These are phyloP conservation scores for Anthopleura xanthogrammica DNA, from an alignment of 92 coral and sea anemone genomes.

Conservation along the genomic window DNA sequence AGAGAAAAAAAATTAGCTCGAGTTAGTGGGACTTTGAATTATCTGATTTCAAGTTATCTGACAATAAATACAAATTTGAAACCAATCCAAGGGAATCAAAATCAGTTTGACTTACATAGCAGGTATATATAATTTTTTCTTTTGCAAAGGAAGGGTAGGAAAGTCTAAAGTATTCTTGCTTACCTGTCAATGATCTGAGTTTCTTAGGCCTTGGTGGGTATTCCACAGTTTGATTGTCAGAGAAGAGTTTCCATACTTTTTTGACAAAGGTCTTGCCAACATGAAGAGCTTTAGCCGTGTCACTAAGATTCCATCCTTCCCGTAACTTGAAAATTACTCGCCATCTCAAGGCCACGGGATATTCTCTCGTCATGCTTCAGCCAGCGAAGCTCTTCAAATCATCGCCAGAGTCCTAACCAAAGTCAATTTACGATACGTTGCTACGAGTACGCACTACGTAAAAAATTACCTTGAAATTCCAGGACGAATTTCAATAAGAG, in stretches of 20 bases:
- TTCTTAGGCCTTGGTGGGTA: background rate
- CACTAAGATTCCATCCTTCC: background rate
- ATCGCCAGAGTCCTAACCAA: background rate
- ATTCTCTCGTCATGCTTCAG: background rate
- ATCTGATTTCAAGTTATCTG: background rate
- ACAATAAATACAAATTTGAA: background rate
- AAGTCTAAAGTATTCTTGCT: background rate
- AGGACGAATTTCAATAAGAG: background rate
- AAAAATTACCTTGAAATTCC: background rate
- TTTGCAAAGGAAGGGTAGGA: background rate
- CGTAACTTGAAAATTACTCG: background rate
- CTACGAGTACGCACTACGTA: slow-evolving; percentile 2
- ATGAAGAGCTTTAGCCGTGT: slow-evolving; percentile 3
- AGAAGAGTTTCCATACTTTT: background rate
- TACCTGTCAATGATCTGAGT: background rate
- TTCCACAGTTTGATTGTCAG: slow-evolving; percentile 2
- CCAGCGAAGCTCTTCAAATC: background rate
- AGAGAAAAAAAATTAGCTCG: background rate
- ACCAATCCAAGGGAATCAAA: background rate
- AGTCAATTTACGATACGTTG: background rate
- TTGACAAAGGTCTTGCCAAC: background rate
- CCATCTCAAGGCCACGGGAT: slow-evolving; percentile 3
- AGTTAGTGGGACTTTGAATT: background rate
- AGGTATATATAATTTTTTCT: too few relatives aligned
- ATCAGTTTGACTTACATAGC: background rate